These are phyloP conservation scores for Cosmia pyralina DNA, from an alignment of 2,888 invertebrate species.

Conservation along the genomic window DNA sequence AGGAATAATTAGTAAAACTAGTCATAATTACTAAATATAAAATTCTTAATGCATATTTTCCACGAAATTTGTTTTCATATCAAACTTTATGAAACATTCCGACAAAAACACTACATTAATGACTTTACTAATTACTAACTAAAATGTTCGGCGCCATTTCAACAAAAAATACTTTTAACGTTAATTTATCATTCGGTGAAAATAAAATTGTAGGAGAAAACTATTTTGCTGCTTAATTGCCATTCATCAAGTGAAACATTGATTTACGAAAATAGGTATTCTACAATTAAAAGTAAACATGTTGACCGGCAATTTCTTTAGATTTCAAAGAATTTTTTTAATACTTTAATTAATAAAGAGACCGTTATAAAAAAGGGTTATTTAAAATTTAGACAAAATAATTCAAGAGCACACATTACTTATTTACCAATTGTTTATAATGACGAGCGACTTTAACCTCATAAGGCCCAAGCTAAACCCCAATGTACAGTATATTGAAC, in stretches of 20 bases:
- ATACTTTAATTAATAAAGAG: neutral
- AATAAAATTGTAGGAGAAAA: constrained; percentile 32
- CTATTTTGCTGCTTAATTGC: constrained; percentile 34
- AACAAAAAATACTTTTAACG: constrained; percentile 27
- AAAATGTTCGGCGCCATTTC: constrained; percentile 30
- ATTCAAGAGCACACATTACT: neutral
- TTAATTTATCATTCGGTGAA: constrained; percentile 36
- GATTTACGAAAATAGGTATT: constrained; percentile 1
- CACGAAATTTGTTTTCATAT: constrained; percentile 33
- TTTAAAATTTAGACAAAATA: neutral
- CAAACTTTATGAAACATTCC: constrained; percentile 20
- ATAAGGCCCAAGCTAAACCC: too few species aligned
- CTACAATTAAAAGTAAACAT: constrained; percentile 14
- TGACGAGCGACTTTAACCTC: neutral
- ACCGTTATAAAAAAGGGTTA: neutral
- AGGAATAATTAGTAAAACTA: constrained; percentile 9
- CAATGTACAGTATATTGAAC: too few species aligned
- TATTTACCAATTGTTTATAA: neutral
- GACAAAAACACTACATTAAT: constrained; percentile 39
- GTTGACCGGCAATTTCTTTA: neutral
- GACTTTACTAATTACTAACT: constrained; percentile 51
- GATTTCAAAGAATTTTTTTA: neutral
- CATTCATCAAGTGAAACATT: constrained; percentile 11
- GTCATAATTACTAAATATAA: constrained; percentile 26
- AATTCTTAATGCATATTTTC: constrained; percentile 12